These are phyloP conservation scores for Calcarius ornatus DNA, from an alignment of 2,113 vertebrate species.

Conservation along the genomic window DNA sequence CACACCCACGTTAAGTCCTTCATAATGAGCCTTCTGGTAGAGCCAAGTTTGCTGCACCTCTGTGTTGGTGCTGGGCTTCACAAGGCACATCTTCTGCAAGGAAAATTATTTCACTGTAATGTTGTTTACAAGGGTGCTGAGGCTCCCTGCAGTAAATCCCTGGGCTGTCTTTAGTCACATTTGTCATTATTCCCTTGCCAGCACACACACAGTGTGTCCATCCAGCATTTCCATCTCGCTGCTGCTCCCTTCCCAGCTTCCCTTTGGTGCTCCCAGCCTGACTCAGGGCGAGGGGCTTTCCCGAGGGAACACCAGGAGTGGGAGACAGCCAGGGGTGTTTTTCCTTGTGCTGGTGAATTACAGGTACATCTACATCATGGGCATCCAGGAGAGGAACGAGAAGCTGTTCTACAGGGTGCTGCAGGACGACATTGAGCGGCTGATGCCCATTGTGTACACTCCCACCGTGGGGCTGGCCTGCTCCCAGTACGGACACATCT, in stretches of 20 bases:
- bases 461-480: conserved; percentile 96
- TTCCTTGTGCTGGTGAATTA: background rate
- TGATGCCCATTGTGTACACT: conserved; percentile 98
- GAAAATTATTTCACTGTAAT: background rate
- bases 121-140: background rate
- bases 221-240: background rate
- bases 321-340: accelerated
- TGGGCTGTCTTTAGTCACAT: background rate
- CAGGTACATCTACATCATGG: conserved; percentile 97
- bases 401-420: conserved; percentile 91
- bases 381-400: conserved; percentile 96
- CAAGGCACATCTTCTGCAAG: background rate
- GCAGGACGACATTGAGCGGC: conserved; percentile 90
- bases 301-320: accelerated
- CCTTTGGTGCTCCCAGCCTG: accelerated
- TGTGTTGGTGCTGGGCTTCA: background rate
- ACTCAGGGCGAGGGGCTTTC: background rate
- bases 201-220: accelerated
- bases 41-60: background rate
- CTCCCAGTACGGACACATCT: conserved; percentile 96
- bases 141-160: background rate
- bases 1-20: accelerated
- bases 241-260: background rate
- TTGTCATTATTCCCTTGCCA: background rate
- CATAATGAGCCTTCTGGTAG: background rate